phyloP scores from a whole-genome alignment of 2,113 vertebrate species.

The Osmerus eperlanus region DNA sequence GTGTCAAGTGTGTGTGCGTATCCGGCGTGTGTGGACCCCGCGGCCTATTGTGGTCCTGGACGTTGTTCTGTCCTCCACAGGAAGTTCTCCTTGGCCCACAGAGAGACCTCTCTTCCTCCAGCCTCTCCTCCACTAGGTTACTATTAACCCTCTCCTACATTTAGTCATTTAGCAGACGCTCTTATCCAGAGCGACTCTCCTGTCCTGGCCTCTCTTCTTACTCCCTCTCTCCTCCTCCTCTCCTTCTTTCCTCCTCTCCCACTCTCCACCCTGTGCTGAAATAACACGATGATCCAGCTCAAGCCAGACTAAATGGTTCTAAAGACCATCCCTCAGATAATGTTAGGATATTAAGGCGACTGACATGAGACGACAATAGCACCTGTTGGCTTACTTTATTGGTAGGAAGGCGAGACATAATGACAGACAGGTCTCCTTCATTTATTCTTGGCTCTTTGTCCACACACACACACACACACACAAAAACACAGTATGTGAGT shows the following conservation, averaged over 20 bases:
- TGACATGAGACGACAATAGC: no score
- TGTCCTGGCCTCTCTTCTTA: not conserved
- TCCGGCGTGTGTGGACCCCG: conserved; percentile 38
- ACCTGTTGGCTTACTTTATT: no score
- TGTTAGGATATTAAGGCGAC: no score
- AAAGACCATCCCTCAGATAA: no score
- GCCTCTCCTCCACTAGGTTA: conserved; percentile 1
- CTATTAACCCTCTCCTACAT: conserved; percentile 43
- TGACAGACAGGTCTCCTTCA: no score
- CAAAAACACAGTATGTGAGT: no score
- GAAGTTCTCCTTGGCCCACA: conserved; percentile 45
- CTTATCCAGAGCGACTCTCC: conserved; percentile 9
- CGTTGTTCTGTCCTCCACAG: conserved; percentile 29
- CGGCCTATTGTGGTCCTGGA: conserved; percentile 36
- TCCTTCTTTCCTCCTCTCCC: not conserved
- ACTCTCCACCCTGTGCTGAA: conserved; percentile 26
- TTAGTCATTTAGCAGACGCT: no score
- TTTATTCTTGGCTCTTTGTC: no score
- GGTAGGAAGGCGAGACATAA: no score
- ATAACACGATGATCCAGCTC: conserved; percentile 32
- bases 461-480: no score
- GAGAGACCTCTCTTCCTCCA: conserved; percentile 41
- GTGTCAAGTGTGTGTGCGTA: conserved; percentile 11
- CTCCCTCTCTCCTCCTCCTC: not conserved
- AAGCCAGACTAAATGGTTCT: conserved; percentile 18